These are phyloP conservation scores for Palythoa grandiflora DNA, from an alignment of 92 coral and sea anemone species.

Conservation along the genomic window DNA sequence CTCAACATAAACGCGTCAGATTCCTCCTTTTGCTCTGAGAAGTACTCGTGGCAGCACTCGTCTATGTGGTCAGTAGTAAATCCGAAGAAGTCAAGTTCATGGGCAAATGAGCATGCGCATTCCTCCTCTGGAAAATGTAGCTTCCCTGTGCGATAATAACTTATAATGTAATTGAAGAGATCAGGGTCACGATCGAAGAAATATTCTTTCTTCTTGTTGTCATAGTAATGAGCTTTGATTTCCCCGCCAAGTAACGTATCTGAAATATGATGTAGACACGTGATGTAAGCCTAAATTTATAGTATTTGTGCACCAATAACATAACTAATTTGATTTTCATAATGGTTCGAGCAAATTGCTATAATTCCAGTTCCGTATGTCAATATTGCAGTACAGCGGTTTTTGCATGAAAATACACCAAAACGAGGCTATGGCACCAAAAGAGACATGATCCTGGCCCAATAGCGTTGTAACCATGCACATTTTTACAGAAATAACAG, in stretches of 20 bases:
- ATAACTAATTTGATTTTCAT: no score
- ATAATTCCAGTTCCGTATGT: no score
- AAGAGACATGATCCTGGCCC: no score
- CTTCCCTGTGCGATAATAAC: conserved; percentile 91
- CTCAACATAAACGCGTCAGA: conserved; percentile 60
- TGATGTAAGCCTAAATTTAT: not conserved
- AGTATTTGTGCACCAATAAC: not conserved
- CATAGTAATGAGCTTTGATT: conserved; percentile 78
- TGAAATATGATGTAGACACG: conserved; percentile 13
- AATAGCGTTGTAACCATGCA: no score
- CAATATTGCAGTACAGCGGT: no score
- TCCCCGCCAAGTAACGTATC: conserved; percentile 94
- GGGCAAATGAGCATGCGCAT: conserved; percentile 94
- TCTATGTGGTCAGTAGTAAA: conserved; percentile 72
- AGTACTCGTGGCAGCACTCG: conserved; percentile 79
- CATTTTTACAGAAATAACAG: no score
- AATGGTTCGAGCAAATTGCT: no score
- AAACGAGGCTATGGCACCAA: no score
- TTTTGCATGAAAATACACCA: no score
- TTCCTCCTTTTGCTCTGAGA: conserved; percentile 75
- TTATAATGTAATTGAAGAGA: conserved; percentile 88
- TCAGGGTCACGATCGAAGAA: conserved; percentile 99
- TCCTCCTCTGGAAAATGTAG: conserved; percentile 97
- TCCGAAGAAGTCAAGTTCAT: conserved; percentile 92
- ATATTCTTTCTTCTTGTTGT: conserved; percentile 77